Conservation (phyloP, 64 coral and sea anemone genomes). For the Stichodactyla helianthus region DNA sequence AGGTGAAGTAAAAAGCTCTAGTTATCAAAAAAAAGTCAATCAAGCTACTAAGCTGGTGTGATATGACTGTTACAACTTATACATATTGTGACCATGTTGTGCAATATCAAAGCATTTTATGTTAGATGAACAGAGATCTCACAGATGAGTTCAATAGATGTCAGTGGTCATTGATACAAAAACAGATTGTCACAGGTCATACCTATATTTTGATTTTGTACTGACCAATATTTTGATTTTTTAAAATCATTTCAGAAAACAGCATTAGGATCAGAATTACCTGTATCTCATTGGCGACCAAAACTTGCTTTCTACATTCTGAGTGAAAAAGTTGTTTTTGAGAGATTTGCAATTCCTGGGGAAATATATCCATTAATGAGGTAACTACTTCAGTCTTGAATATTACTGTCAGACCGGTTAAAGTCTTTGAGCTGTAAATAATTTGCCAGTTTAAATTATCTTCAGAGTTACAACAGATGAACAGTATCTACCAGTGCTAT, state of each 20-base stretch:
- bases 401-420: too few relatives aligned
- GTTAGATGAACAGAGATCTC: too few relatives aligned
- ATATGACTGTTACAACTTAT: too few relatives aligned
- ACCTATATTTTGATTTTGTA: not conserved
- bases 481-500: constrained; percentile 65
- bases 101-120: too few relatives aligned
- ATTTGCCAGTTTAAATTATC: not conserved
- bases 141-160: too few relatives aligned
- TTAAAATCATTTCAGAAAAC: not conserved
- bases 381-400: constrained; percentile 16
- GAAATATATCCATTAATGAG: constrained; percentile 81
- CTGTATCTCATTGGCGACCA: constrained; percentile 90
- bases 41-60: too few relatives aligned
- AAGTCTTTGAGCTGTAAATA: too few relatives aligned
- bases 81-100: too few relatives aligned
- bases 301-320: constrained; percentile 78
- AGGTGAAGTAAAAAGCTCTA: too few relatives aligned
- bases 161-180: too few relatives aligned
- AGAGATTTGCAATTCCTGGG: constrained; percentile 73
- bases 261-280: constrained; percentile 9
- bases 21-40: too few relatives aligned
- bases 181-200: too few relatives aligned
- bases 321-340: constrained; percentile 82
- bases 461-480: constrained; percentile 44
- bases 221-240: not conserved